A percentile compares a stretch with the other conserved stretches of the same genome.
These are phyloP conservation scores for Colaptes auratus DNA, from an alignment of 2,113 vertebrate genomes.

Conservation along the genomic window DNA sequence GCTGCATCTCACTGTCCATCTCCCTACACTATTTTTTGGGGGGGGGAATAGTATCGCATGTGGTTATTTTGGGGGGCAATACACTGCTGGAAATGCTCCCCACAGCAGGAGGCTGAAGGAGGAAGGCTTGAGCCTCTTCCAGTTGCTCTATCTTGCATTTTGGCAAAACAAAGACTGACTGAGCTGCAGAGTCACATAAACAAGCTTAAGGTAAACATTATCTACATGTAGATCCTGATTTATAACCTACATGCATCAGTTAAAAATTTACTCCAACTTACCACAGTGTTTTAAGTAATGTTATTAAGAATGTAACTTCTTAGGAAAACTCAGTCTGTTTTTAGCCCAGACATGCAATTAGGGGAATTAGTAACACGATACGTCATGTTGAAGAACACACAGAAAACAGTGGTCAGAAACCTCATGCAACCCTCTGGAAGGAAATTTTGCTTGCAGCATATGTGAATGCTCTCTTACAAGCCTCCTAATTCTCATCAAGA, in stretches of 20 bases:
- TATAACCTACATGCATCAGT: conserved; percentile 37
- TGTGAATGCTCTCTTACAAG: not conserved
- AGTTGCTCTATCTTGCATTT: conserved; percentile 36
- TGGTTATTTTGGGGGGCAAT: conserved; percentile 25
- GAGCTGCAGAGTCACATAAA: conserved; percentile 69
- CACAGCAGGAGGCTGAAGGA: conserved; percentile 48
- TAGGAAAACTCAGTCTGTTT: conserved; percentile 80
- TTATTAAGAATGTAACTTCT: conserved; percentile 77
- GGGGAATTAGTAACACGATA: conserved; percentile 79
- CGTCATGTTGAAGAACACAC: conserved; percentile 59
- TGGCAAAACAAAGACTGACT: conserved; percentile 50
- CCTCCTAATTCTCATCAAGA: not conserved
- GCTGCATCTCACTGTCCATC: not conserved
- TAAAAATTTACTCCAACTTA: conserved; percentile 60
- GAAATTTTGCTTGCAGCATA: conserved; percentile 3
- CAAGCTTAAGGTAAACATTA: conserved; percentile 75
- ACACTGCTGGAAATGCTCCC: not conserved
- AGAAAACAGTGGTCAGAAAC: conserved; percentile 51
- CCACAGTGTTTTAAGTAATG: conserved; percentile 67
- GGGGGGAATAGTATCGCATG: not conserved
- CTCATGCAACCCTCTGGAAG: conserved; percentile 62
- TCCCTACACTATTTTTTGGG: not conserved
- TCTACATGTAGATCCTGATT: conserved; percentile 61
- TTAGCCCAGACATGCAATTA: conserved; percentile 82
- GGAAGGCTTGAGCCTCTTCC: conserved; percentile 65